Percentiles rank a stretch among this genome's conserved stretches.
These are phyloP conservation scores for Criorhina ranunculi DNA, from an alignment of 2,888 invertebrate genomes.

Conservation along the genomic window DNA sequence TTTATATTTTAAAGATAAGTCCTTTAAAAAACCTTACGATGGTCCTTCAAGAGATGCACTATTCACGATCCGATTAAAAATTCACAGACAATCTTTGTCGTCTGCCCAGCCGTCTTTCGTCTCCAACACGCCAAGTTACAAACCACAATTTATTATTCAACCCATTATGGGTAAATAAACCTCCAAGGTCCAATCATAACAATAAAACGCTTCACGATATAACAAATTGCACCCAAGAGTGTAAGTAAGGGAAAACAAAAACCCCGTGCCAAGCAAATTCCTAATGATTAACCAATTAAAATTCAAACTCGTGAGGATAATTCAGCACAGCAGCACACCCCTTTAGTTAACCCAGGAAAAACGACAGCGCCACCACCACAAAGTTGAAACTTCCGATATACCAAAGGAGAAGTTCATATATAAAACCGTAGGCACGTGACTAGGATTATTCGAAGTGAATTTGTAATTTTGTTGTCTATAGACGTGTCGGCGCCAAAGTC, in stretches of 20 bases:
- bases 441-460: constrained; percentile 65
- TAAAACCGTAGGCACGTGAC: constrained; percentile 64
- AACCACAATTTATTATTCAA: not conserved
- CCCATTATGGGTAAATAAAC: not conserved
- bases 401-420: constrained; percentile 26
- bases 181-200: constrained; percentile 19
- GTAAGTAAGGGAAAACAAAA: constrained; percentile 42
- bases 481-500: not conserved
- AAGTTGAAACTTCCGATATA: constrained; percentile 39
- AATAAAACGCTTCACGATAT: constrained; percentile 31
- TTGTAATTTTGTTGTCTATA: constrained; percentile 45
- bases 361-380: not conserved
- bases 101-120: too few relatives aligned
- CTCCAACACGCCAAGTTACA: not conserved
- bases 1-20: too few relatives aligned
- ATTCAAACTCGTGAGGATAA: constrained; percentile 58
- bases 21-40: too few relatives aligned
- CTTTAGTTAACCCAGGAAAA: constrained; percentile 1
- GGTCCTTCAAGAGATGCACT: too few relatives aligned
- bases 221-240: constrained; percentile 63
- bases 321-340: constrained; percentile 23
- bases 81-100: too few relatives aligned
- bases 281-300: constrained; percentile 66
- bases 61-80: too few relatives aligned
- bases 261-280: constrained; percentile 32